Evolutionary conservation across 2,888 invertebrate genomes (phyloP), one percentile per base, ranked within the genome.

Genomic region (Ormia ochracea): DNA sequence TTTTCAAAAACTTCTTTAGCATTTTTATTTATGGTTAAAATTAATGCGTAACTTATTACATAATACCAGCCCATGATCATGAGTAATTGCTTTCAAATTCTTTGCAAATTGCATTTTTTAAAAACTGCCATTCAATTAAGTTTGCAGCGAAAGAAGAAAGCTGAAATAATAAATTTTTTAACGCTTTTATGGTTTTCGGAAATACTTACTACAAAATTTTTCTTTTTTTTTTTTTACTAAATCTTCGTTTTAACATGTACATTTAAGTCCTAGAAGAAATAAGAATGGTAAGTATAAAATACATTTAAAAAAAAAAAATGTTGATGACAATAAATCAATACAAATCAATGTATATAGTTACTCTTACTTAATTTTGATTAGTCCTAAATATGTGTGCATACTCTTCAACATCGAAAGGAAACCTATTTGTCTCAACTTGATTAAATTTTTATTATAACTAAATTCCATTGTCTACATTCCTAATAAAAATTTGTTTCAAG

Each of bases 181-280:
- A 21, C 21, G 3, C 21, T 56, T 26, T 38, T 74, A 58, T 58
- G 56, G 56, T 58, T 74, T 58, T 74, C 38, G 23, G 45, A 50
- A 66, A 74, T 74, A 74, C 74, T 74, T 74, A 74, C 74, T 58
- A 74, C 41, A 74, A 52, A 12, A 9, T 45, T 14, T 36, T 41
- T 33, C 12, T 45, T 14, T 36, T 41, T 33, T 12, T 28, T 36
- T 61, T 23, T 61, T 50, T 41, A 50, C 14, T 52, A 66, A 66
- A 66, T 26, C 31, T 66, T 74, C 58, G 41, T 19, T 74, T 74
- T 74, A 74, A 74, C 74, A 74, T 31, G 66, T 50, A 74, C 74
- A 74, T 74, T 74, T 74, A 58, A 74, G 26, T 58, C 74, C 74
- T 74, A 74, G 66, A 74, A 74, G 52, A 50, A 54, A 54, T 33